These are phyloP conservation scores for Cheilosia grossa DNA, from an alignment of 2,888 invertebrate genomes.

Conservation along the genomic window DNA sequence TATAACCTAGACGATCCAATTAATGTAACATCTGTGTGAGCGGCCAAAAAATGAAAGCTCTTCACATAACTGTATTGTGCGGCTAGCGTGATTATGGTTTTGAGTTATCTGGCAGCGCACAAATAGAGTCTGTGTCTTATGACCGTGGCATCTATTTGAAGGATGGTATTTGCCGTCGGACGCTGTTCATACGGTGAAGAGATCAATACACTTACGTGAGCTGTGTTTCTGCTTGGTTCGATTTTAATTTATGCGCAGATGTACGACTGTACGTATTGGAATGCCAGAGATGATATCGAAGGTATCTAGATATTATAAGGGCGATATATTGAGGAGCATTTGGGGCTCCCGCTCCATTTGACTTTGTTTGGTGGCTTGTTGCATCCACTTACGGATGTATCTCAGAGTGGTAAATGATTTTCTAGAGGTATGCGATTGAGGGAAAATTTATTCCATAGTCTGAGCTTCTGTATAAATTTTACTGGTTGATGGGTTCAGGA, in stretches of 20 bases:
- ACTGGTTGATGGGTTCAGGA: no score
- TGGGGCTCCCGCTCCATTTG: not conserved
- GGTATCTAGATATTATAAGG: constrained; percentile 10
- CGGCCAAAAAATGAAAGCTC: constrained; percentile 42
- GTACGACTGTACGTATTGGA: no score
- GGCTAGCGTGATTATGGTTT: not conserved
- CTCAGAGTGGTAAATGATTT: no score
- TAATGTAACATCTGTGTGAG: constrained; percentile 26
- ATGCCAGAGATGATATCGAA: constrained; percentile 3
- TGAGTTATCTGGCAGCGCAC: constrained; percentile 5
- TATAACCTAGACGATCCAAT: constrained; percentile 56
- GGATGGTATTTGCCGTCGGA: constrained; percentile 46
- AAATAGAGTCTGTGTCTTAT: constrained; percentile 20
- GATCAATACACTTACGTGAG: constrained; percentile 22
- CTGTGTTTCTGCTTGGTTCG: constrained; percentile 35
- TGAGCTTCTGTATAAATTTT: no score
- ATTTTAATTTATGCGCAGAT: constrained; percentile 38
- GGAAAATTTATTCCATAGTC: no score
- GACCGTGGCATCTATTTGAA: constrained; percentile 68
- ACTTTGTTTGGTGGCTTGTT: not conserved
- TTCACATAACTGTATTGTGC: constrained; percentile 4
- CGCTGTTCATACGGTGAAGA: constrained; percentile 32
- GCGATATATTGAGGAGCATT: not conserved
- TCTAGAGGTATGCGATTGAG: no score
- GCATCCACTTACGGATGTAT: no score